Evolutionary conservation across 2,797 vertebrate species (phyloP).

Genomic region (Sebastes kiyomatsui): DNA sequence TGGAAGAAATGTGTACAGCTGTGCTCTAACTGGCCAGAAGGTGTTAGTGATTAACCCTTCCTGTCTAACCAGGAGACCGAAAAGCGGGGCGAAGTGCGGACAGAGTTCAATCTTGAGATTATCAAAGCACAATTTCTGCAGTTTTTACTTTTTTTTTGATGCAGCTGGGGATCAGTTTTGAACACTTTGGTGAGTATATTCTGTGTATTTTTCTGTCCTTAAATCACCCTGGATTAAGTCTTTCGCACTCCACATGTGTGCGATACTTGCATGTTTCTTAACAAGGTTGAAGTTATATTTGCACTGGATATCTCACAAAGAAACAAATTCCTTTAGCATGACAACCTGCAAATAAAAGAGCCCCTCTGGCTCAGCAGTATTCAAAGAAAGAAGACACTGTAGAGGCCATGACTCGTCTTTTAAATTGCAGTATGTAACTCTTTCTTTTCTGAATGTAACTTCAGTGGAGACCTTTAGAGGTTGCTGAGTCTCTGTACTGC

Average conservation of each 20-base stretch:
- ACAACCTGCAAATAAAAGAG: constrained; percentile 12
- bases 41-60: constrained; percentile 80
- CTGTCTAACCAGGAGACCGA: constrained; percentile 46
- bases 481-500: constrained; percentile 9
- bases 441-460: constrained; percentile 1
- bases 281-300: background rate
- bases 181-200: constrained; percentile 55
- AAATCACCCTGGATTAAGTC: background rate
- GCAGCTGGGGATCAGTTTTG: background rate
- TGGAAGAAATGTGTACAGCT: constrained; percentile 71
- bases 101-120: constrained; percentile 8
- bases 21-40: constrained; percentile 37
- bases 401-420: constrained; percentile 13
- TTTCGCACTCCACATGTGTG: background rate
- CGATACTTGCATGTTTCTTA: background rate
- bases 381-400: background rate
- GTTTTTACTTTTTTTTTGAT: constrained; percentile 16
- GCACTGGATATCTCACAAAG: constrained; percentile 14
- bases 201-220: background rate
- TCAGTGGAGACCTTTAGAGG: background rate
- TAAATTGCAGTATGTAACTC: constrained; percentile 1
- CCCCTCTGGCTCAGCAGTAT: background rate
- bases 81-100: constrained; percentile 48
- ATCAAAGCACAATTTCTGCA: constrained; percentile 12
- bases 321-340: constrained; percentile 17